phyloP scores from a whole-genome alignment of 2,888 invertebrate species.

The Ramazzottius varieornatus region DNA sequence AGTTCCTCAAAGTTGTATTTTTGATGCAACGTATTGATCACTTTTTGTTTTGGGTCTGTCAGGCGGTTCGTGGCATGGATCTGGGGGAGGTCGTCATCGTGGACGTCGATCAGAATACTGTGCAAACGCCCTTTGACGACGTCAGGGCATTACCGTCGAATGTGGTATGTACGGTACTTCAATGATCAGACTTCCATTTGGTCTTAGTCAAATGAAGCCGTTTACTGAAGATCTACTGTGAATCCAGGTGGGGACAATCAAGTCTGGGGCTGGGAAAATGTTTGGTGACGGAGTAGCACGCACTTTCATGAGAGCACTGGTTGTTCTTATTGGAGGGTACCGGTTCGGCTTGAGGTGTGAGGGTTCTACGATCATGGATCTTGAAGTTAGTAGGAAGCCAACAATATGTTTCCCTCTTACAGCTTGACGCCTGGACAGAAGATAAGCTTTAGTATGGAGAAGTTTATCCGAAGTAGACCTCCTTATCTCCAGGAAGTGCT shows the following conservation, averaged over 20 bases:
- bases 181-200: constrained; percentile 3
- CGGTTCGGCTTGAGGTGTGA: constrained; percentile 21
- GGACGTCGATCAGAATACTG: constrained; percentile 64
- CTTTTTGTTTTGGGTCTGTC: constrained; percentile 16
- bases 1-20: not conserved
- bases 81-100: constrained; percentile 78
- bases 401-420: no score
- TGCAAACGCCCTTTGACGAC: constrained; percentile 68
- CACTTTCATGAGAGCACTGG: constrained; percentile 66
- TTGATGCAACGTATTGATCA: not conserved
- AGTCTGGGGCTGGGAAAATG: constrained; percentile 15
- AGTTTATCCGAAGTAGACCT: constrained; percentile 61
- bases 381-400: not conserved
- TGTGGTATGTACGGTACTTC: constrained; percentile 43
- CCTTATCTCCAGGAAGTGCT: constrained; percentile 60
- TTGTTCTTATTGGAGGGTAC: constrained; percentile 77
- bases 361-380: not conserved
- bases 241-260: not conserved
- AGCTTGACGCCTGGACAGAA: constrained; percentile 33
- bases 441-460: constrained; percentile 59
- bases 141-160: constrained; percentile 61
- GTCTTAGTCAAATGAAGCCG: not conserved
- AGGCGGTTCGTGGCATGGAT: constrained; percentile 50
- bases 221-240: not conserved
- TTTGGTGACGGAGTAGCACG: constrained; percentile 67